phyloP scores from a whole-genome alignment of 2,113 vertebrate genomes.

The Leucosticte australis region DNA sequence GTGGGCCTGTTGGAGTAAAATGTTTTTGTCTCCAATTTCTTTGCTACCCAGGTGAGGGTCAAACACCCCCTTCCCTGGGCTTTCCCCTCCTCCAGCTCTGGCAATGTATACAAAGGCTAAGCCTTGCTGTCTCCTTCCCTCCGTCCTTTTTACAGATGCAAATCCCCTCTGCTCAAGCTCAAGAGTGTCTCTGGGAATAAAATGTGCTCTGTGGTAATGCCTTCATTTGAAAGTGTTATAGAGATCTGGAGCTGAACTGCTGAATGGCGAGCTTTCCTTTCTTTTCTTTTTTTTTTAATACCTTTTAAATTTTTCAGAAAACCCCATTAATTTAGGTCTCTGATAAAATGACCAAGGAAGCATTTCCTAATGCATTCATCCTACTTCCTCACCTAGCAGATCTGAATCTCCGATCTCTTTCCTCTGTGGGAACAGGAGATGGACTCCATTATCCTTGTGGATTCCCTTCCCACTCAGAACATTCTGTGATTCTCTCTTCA shows the following conservation, averaged over 20 bases:
- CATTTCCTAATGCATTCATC: accelerated
- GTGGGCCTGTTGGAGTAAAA: neutral
- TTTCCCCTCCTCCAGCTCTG: neutral
- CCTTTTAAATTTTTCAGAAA: neutral
- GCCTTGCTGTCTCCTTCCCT: conserved; percentile 30
- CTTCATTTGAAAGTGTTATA: conserved; percentile 27
- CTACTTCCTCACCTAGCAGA: neutral
- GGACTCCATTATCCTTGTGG: neutral
- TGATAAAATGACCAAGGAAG: neutral
- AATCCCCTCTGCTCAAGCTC: conserved; percentile 45
- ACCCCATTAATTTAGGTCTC: neutral
- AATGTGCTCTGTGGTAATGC: neutral
- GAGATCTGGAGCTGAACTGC: neutral
- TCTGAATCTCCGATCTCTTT: neutral
- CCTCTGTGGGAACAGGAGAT: neutral
- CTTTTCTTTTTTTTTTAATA: neutral
- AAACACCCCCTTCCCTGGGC: neutral
- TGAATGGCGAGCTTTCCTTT: neutral
- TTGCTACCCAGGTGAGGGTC: neutral
- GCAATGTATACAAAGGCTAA: neutral
- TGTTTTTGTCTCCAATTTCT: neutral
- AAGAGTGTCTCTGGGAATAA: conserved; percentile 18
- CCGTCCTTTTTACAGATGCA: conserved; percentile 59
- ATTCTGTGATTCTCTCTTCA: neutral
- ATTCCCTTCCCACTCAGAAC: neutral